These are phyloP conservation scores for Lepidotrigona ventralis DNA, from an alignment of 1,140 invertebrate genomes.

Conservation along the genomic window DNA sequence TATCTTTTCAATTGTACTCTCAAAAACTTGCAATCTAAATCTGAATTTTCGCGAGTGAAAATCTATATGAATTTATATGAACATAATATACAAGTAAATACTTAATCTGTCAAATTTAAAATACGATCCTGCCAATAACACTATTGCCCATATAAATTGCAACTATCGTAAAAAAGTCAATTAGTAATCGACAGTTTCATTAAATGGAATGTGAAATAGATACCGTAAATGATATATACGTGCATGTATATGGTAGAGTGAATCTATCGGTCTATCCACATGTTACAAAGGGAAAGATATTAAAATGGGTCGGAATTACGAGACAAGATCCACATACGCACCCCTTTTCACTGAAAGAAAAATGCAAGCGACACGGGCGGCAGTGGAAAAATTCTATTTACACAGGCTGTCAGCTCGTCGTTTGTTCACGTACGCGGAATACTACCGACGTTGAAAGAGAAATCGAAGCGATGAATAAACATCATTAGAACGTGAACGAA, in stretches of 20 bases:
- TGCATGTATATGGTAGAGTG: neutral
- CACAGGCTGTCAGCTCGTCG: constrained; percentile 55
- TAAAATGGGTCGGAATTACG: constrained; percentile 55
- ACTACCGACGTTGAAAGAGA: constrained; percentile 4
- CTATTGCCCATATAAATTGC: too few species aligned
- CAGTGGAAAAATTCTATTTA: constrained; percentile 64
- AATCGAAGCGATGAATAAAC: constrained; percentile 28
- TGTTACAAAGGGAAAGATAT: constrained; percentile 43
- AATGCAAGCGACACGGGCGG: constrained; percentile 25
- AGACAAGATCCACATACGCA: constrained; percentile 27
- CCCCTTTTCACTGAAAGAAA: constrained; percentile 23
- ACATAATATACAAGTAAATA: too few species aligned
- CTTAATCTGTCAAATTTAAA: too few species aligned
- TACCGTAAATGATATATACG: neutral
- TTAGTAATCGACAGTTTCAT: neutral
- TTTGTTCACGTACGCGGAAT: constrained; percentile 26
- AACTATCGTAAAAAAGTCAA: neutral
- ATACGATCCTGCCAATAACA: neutral
- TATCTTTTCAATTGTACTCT: too few species aligned
- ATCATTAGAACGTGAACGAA: constrained; percentile 1
- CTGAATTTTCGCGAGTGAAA: too few species aligned
- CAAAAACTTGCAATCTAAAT: too few species aligned
- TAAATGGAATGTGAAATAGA: neutral
- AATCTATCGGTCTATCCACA: constrained; percentile 20
- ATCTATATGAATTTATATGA: too few species aligned